Conservation (phyloP, 2,113 vertebrate species). For the Tetrax tetrax region DNA sequence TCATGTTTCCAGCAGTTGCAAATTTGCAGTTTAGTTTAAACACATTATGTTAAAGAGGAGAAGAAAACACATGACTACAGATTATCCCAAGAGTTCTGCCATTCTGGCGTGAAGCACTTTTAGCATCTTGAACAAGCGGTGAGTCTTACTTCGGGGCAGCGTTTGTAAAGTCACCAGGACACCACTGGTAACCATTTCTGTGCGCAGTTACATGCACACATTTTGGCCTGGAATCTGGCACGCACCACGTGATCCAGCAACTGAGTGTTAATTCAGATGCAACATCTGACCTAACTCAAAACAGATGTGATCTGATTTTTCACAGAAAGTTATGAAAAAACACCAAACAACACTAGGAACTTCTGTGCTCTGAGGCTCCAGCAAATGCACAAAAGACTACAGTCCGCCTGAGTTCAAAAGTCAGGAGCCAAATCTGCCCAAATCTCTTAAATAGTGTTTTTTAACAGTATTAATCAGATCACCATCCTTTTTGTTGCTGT, state of each 20-base stretch:
- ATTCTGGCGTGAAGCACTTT: background rate
- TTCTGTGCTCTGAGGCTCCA: background rate
- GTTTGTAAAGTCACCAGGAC: background rate
- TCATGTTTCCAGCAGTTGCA: background rate
- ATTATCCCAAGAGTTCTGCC: background rate
- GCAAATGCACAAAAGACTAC: background rate
- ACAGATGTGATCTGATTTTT: background rate
- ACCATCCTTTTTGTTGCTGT: background rate
- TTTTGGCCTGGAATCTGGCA: too few relatives aligned
- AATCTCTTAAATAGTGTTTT: background rate
- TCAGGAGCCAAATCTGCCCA: background rate
- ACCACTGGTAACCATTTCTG: background rate
- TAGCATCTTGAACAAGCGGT: background rate
- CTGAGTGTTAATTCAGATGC: background rate
- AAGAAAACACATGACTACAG: background rate
- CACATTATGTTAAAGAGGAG: background rate
- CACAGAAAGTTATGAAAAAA: background rate
- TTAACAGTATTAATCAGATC: background rate
- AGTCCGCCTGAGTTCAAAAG: background rate
- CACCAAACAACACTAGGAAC: background rate
- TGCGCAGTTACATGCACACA: background rate
- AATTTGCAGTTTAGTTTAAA: constrained; percentile 6
- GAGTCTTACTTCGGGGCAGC: background rate
- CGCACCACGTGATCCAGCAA: background rate
- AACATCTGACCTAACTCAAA: background rate